A percentile compares a stretch with the other conserved stretches of the same genome.
phyloP scores from a whole-genome alignment of 64 coral and sea anemone species.

The Cladopsammia gracilis region DNA sequence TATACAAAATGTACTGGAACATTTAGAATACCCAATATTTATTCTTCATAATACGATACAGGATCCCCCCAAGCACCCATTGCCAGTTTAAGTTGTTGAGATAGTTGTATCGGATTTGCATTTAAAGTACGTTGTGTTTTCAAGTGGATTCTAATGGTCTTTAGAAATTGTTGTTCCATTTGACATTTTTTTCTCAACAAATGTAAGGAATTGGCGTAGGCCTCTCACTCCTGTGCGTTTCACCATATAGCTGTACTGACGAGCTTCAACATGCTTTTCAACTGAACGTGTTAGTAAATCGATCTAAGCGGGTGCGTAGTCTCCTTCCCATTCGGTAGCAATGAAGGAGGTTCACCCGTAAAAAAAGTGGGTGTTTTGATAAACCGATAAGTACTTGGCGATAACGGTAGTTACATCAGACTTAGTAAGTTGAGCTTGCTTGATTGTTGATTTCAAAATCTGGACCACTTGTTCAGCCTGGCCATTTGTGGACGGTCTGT shows the following conservation, averaged over 20 bases:
- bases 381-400: slow-evolving; percentile 32
- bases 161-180: no score
- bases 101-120: not conserved
- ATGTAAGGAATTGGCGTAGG: slow-evolving; percentile 33
- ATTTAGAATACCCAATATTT: no score
- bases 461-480: slow-evolving; percentile 68
- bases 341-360: slow-evolving; percentile 39
- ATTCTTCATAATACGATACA: no score
- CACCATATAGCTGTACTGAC: slow-evolving; percentile 34
- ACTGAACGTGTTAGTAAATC: no score
- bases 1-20: no score
- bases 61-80: not conserved
- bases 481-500: slow-evolving; percentile 60
- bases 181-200: slow-evolving; percentile 49
- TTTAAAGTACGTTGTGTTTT: no score
- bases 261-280: slow-evolving; percentile 49
- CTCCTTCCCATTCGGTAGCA: slow-evolving; percentile 32
- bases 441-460: slow-evolving; percentile 40
- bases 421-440: slow-evolving; percentile 48
- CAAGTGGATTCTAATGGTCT: no score
- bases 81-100: no score
- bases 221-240: slow-evolving; percentile 36
- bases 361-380: slow-evolving; percentile 45
- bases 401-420: slow-evolving; percentile 37
- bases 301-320: slow-evolving; percentile 36